Percentiles rank a stretch among this genome's conserved stretches.
phyloP scores from a whole-genome alignment of 92 coral and sea anemone species.

The Micromussa lordhowensis region DNA sequence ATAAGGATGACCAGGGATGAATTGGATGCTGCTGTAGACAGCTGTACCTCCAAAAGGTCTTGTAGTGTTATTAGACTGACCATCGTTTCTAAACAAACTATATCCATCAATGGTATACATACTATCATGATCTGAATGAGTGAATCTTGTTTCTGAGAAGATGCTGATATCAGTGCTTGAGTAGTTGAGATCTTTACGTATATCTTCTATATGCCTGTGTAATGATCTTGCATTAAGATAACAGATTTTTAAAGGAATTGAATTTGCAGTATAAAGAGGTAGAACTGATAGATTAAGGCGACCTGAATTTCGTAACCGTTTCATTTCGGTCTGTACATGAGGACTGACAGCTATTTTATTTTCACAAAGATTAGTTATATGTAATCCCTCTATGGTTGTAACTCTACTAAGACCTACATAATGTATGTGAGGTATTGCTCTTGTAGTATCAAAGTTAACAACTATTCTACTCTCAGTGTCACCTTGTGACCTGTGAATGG shows the following conservation, averaged over 20 bases:
- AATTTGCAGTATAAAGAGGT: constrained; percentile 43
- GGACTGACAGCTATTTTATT: constrained; percentile 48
- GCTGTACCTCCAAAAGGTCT: constrained; percentile 70
- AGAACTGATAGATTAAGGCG: constrained; percentile 24
- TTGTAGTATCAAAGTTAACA: constrained; percentile 52
- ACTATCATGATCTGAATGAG: constrained; percentile 42
- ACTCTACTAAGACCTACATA: constrained; percentile 59
- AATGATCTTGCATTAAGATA: constrained; percentile 59
- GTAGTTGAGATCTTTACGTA: constrained; percentile 49
- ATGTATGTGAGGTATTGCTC: constrained; percentile 53
- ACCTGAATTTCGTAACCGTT: constrained; percentile 48
- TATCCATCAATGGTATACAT: constrained; percentile 70
- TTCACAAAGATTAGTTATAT: constrained; percentile 63
- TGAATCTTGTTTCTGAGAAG: constrained; percentile 52
- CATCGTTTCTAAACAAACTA: constrained; percentile 66
- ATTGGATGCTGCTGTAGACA: constrained; percentile 51
- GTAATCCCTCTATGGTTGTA: constrained; percentile 50
- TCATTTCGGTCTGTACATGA: constrained; percentile 51
- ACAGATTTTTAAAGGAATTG: constrained; percentile 48
- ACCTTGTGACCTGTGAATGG: constrained; percentile 33
- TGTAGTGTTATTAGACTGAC: constrained; percentile 35
- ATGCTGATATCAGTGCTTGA: constrained; percentile 55
- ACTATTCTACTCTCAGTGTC: constrained; percentile 54
- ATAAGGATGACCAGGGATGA: constrained; percentile 52
- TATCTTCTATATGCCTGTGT: constrained; percentile 60